Evolutionary conservation across 2,113 vertebrate species (phyloP).

Genomic region (Hepsetus odoe): DNA sequence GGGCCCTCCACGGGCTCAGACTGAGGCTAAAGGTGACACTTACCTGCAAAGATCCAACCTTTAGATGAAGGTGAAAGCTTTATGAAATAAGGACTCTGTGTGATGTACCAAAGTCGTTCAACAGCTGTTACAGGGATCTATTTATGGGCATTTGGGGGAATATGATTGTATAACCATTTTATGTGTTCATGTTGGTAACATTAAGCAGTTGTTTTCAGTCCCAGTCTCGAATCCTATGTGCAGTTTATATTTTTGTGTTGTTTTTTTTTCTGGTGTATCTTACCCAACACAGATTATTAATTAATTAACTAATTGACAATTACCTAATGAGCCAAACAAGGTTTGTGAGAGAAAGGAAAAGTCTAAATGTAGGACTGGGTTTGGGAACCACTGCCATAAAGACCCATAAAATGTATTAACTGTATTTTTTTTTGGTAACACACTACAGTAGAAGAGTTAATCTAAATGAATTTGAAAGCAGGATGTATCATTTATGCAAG

Average conservation of each 20-base stretch:
- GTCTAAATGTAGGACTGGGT: not conserved
- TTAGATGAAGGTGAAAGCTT: conserved; percentile 81
- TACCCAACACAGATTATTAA: not conserved
- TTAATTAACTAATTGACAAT: not conserved
- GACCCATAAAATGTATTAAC: not conserved
- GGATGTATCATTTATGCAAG: too few relatives aligned
- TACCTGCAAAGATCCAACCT: conserved; percentile 71
- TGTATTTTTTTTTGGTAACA: too few relatives aligned
- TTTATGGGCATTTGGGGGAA: not conserved
- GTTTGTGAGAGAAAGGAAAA: not conserved
- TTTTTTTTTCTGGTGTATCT: not conserved
- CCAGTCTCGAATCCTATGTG: not conserved
- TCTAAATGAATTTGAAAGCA: too few relatives aligned
- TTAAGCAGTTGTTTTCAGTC: conserved; percentile 2
- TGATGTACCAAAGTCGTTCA: not conserved
- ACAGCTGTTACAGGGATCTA: not conserved
- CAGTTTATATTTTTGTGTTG: not conserved
- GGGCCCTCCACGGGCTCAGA: conserved; percentile 74
- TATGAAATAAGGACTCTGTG: conserved; percentile 62
- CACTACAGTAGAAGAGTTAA: too few relatives aligned
- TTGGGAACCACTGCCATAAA: not conserved
- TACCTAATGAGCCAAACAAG: not conserved
- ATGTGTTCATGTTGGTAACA: not conserved
- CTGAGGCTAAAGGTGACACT: conserved; percentile 80
- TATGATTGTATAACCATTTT: not conserved